These are phyloP conservation scores for Octonoba sinensis DNA, from an alignment of 2,888 invertebrate species.

Conservation along the genomic window DNA sequence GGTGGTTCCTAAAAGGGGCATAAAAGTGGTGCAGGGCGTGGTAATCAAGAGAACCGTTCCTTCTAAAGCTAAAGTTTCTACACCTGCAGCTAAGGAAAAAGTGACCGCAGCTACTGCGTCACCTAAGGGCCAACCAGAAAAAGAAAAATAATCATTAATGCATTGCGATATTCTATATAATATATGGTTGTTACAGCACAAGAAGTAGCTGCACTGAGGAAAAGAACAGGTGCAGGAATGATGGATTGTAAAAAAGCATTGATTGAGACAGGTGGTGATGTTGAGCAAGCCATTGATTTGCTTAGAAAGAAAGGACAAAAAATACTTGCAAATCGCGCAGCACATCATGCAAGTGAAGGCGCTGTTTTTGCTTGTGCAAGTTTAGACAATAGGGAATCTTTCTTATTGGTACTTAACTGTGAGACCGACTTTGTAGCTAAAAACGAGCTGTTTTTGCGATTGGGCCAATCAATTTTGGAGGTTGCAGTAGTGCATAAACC, in stretches of 20 bases:
- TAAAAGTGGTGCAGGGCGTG: no score
- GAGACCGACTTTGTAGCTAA: conserved; percentile 14
- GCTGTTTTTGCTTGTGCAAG: neutral
- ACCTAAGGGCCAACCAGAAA: no score
- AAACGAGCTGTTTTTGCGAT: neutral
- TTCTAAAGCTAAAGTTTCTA: no score
- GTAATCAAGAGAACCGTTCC: no score
- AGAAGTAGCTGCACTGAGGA: neutral
- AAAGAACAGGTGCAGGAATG: conserved; percentile 8
- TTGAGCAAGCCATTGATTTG: conserved; percentile 4
- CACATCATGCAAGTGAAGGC: conserved; percentile 3
- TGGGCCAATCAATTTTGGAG: neutral
- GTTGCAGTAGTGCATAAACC: neutral
- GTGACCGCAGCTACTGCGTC: no score
- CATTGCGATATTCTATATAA: no score
- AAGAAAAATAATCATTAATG: no score
- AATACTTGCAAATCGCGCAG: neutral
- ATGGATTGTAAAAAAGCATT: conserved; percentile 10
- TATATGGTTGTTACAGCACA: no score
- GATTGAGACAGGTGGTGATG: neutral
- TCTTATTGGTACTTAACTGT: no score
- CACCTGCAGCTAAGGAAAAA: no score
- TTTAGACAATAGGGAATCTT: no score
- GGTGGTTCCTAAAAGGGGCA: no score
- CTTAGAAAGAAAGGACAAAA: neutral